Evolutionary conservation across 2,113 vertebrate species (phyloP), one percentile per base, ranked within the genome.

Genomic region (Pungitius pungitius): DNA sequence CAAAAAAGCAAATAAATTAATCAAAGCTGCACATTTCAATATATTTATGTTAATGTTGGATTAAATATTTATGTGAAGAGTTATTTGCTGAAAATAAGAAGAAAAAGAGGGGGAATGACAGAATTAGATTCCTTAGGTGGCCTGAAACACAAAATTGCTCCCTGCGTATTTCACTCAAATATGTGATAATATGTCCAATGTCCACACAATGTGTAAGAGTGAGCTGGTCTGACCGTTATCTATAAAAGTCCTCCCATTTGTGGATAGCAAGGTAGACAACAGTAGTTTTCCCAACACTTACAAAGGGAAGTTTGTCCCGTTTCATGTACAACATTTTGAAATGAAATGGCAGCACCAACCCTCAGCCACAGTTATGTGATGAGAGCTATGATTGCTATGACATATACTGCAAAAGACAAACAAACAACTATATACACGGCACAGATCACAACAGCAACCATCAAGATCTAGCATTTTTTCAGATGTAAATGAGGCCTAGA

Each of bases 401-500:
- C 24, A 51, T 40, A 27, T 43, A 24, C 39, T 56, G 24, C 8
- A 12, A 20, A 71, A 24, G 49, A 51, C 49, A 58, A n/a, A 24
- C 69, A 62, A 66, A 17, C 17, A 45, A 39, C 37, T 8, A 42
- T 27, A 37, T 62, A 17, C 12, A 63, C 1, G 6, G 33, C 18
- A 43, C 47, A 35, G 13, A 57, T 57, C n/a, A 77, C 30, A 30
- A 67, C n/a, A 45, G 13, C 33, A 62, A 35, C 54, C 62, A 69
- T 75, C 13, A 71, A 15, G 43, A 35, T 13, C 39, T 43, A 58
- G 43, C 45, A 40, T 74, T 79, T 67, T 30, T 30, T 74, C 37
- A 74, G 35, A 60, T 52, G 20, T 71, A 57, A 84, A 77, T 87
- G 37, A 58, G 24, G 26, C 39, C 40, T 6, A 63, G 15, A 66